Base-by-base conservation (phyloP, 2,888 invertebrate species). In the Pinctada fucata region DNA sequence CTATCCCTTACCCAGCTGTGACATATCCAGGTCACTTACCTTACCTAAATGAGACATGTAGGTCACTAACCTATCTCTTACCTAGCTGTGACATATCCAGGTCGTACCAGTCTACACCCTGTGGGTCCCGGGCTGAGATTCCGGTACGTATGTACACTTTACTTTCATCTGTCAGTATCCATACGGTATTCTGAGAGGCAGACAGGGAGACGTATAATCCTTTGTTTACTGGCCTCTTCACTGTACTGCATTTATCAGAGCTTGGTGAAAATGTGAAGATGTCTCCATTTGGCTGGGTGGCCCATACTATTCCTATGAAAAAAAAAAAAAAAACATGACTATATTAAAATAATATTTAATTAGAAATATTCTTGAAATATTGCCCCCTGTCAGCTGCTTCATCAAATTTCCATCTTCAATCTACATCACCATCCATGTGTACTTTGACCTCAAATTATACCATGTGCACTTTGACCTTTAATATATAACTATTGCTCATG, bases 161-260 rank as follows among this genome's bases (percentile, higher is more conserved):
- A 0, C 94, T 93, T 45, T 90, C 84, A n/a, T 87, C 85, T 2
- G 92, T 92, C 52, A 94, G 89, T 2, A 92, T 88, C 94, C 94
- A 94, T 16, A 94, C 85, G 4, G 93, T 92, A 79, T 93, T 92
- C 0, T 90, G 87, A 31, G 92, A 90, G 3, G 93, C 91, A 58
- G 91, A 88, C n/a, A 94, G 77, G 81, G 91, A 91, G 3, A 79
- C 78, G 73, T 90, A 86, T 31, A 75, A 47, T n/a, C 76, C 66
- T 16, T 79, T 77, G n/a, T 82, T 70, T n/a, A n/a, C 71, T 3
- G 79, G 88, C 4, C 70, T 79, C 63, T 75, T 73, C 10, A 88
- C 82, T 72, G 83, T 86, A 47, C 72, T 82, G 63, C 87, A 86
- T 65, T 79, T 86, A 45, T 86, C 82, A 16, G 88, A 83, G 49